A percentile compares a stretch with the other conserved stretches of the same genome.
phyloP scores from a whole-genome alignment of 2,113 vertebrate species.

The Orycteropus afer region DNA sequence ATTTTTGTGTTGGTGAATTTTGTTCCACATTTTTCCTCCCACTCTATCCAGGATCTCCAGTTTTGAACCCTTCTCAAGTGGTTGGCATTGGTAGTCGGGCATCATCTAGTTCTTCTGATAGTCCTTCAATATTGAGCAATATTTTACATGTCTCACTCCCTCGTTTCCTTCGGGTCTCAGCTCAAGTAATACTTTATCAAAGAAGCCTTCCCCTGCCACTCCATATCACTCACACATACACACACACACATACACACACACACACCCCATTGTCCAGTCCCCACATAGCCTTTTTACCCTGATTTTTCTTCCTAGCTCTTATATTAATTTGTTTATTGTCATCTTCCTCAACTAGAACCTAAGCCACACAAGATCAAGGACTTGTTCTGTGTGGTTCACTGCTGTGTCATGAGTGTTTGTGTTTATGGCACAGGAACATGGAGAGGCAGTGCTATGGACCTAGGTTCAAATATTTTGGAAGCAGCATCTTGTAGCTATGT shows the following conservation, averaged over 20 bases:
- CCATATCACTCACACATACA: no score
- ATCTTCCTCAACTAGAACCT: not conserved
- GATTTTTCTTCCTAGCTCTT: not conserved
- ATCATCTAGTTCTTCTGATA: no score
- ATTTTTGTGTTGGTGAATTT: no score
- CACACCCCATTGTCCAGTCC: not conserved
- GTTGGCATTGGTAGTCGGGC: no score
- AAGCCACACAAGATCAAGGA: not conserved
- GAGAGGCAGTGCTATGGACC: not conserved
- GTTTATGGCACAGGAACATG: not conserved
- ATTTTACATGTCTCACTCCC: not conserved
- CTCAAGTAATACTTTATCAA: not conserved
- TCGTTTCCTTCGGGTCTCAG: not conserved
- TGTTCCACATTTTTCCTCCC: no score
- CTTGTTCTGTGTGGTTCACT: not conserved
- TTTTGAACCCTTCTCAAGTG: no score
- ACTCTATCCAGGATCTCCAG: no score
- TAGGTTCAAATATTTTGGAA: conserved; percentile 18
- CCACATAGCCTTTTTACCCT: not conserved
- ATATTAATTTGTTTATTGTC: not conserved
- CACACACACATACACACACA: not conserved
- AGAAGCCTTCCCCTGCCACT: not conserved
- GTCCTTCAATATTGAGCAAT: not conserved
- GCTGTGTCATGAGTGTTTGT: not conserved
- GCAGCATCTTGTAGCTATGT: not conserved